These are phyloP conservation scores for Setipinna tenuifilis DNA, from an alignment of 2,797 vertebrate species.

Conservation along the genomic window DNA sequence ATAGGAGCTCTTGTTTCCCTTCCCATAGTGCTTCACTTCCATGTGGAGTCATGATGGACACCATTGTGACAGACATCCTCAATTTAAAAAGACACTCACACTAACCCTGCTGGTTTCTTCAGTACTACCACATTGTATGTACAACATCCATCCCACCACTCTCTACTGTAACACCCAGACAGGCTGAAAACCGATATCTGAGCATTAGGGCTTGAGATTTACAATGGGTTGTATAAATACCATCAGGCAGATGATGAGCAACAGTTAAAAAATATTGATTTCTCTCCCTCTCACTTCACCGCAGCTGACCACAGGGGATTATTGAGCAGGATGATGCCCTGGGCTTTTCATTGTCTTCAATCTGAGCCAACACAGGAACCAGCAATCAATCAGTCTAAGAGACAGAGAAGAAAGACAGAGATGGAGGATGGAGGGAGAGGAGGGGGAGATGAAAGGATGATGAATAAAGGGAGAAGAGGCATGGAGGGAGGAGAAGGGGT, in stretches of 20 bases:
- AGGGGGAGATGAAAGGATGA: neutral
- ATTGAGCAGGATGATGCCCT: neutral
- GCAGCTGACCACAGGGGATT: constrained; percentile 2
- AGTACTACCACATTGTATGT: neutral
- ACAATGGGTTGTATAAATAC: neutral
- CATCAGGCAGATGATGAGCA: neutral
- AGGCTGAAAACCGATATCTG: neutral
- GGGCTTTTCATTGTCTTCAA: constrained; percentile 11
- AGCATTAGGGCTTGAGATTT: neutral
- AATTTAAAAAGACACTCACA: constrained; percentile 1
- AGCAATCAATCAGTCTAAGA: neutral
- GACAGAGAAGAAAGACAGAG: neutral
- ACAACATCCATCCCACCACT: neutral
- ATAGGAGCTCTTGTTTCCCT: neutral
- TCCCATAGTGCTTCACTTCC: neutral
- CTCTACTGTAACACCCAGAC: neutral
- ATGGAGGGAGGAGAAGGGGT: neutral
- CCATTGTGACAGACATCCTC: neutral
- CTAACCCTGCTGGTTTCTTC: neutral
- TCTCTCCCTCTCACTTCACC: neutral
- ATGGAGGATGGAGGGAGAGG: neutral
- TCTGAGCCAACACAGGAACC: neutral
- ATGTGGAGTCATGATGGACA: neutral
- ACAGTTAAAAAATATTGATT: constrained; percentile 20
- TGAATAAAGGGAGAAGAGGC: neutral